Percentiles rank a stretch among this genome's conserved stretches.
These are phyloP conservation scores for Centrocercus urophasianus DNA, from an alignment of 2,113 vertebrate genomes.

Conservation along the genomic window DNA sequence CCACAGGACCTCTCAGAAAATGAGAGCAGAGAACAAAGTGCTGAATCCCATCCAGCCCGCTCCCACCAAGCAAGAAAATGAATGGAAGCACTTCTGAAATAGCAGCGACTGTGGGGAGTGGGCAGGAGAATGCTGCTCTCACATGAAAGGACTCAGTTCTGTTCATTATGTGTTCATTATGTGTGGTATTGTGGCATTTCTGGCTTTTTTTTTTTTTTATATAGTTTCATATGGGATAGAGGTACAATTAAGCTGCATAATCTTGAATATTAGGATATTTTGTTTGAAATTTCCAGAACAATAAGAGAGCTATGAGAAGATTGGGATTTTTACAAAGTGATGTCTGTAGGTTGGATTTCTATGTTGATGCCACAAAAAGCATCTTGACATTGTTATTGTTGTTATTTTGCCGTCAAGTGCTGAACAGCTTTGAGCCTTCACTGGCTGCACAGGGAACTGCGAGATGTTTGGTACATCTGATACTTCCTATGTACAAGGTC, in stretches of 20 bases:
- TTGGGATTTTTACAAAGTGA: neutral
- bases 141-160: neutral
- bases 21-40: neutral
- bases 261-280: neutral
- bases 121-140: neutral
- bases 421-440: neutral
- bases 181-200: neutral
- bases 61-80: neutral
- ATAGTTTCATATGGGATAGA: neutral
- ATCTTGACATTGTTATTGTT: neutral
- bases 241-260: neutral
- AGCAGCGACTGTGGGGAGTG: neutral
- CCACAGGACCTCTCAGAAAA: neutral
- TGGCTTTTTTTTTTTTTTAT: neutral
- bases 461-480: neutral
- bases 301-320: neutral
- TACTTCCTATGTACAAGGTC: conserved; percentile 23
- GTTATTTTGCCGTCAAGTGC: neutral
- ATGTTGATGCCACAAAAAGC: neutral
- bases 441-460: neutral
- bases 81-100: neutral
- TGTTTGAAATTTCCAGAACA: neutral
- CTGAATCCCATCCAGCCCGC: neutral
- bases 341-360: neutral
- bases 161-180: neutral